Evolutionary conservation across 2,113 vertebrate genomes (phyloP).

Genomic region (Tor tambroides): DNA sequence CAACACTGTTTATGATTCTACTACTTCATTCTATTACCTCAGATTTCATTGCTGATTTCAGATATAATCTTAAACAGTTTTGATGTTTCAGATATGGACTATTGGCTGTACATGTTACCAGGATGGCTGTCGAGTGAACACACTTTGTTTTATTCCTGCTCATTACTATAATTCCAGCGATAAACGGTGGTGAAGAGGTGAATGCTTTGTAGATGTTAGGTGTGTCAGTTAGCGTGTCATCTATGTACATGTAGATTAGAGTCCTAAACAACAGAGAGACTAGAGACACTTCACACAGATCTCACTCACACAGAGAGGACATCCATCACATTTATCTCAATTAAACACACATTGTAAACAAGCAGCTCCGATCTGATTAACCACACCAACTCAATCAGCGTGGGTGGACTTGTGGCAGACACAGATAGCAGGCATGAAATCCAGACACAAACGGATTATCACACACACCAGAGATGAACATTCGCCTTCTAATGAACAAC

Average conservation of each 20-base stretch:
- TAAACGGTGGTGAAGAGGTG: neutral
- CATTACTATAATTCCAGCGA: neutral
- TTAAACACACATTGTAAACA: conserved; percentile 55
- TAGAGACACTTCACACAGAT: conserved; percentile 18
- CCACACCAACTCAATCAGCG: conserved; percentile 32
- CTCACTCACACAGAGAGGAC: conserved; percentile 35
- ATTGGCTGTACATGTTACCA: neutral
- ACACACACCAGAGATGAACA: conserved; percentile 7
- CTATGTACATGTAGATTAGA: neutral
- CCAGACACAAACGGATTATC: conserved; percentile 30
- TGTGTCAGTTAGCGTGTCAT: neutral
- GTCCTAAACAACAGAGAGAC: conserved; percentile 5
- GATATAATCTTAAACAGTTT: neutral
- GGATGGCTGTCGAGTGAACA: neutral
- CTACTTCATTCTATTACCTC: too few relatives aligned
- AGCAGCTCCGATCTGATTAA: conserved; percentile 29
- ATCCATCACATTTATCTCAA: conserved; percentile 55
- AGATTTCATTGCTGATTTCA: too few relatives aligned
- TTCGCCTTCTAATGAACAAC: conserved; percentile 24
- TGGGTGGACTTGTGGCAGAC: conserved; percentile 30
- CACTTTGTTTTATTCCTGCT: neutral
- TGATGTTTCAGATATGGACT: neutral
- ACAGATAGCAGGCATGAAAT: conserved; percentile 43
- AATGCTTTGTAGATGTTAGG: neutral
- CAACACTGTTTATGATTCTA: too few relatives aligned